Base-by-base conservation (phyloP, 2,113 vertebrate species). In the Podocnemis expansa region DNA sequence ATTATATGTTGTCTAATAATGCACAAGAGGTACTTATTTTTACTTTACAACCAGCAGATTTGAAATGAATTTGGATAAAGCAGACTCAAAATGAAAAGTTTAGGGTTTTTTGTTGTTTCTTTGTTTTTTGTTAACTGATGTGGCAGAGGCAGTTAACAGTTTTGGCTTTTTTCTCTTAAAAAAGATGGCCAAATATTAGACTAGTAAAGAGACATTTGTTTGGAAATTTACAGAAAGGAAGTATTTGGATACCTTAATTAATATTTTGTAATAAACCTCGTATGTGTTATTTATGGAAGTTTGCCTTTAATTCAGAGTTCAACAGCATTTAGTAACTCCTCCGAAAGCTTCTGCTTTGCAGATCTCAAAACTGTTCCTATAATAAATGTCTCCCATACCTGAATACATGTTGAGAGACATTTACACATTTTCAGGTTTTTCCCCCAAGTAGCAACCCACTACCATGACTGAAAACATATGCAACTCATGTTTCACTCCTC, bases 391-490 rank as follows among this genome's bases (percentile, higher is more conserved):
- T 49, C 38, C 82, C 47, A 55, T 27, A 56, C 70, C 70, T 45
- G 17, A 56, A 84, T 86, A 80, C 0, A 29, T 86, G 63, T 31
- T 91, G 45, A 25, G 79, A 13, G n/a, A n/a, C 76, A 51, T 29
- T 75, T 75, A 90, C 45, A 96, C 9, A 55, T 87, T 93, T 96
- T 54, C 63, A 90, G 41, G 0, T 49, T 81, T 34, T 85, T 93
- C 9, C n/a, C 31, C 31, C n/a, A 41, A 14, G 16, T 31, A 84
- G 87, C 76, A 16, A 81, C 56, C 58, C 19, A 78, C 75, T 43
- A 41, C 85, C 19, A 60, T 82, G 14, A 17, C 78, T 58, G n/a
- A 63, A 95, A 63, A 24, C 56, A 73, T 51, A 22, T 82, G 67
- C 31, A 43, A 11, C 43, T 82, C 31, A 17, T 45, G 27, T n/a